Conservation (phyloP, 2,113 vertebrate genomes). For the Labeo catla region DNA sequence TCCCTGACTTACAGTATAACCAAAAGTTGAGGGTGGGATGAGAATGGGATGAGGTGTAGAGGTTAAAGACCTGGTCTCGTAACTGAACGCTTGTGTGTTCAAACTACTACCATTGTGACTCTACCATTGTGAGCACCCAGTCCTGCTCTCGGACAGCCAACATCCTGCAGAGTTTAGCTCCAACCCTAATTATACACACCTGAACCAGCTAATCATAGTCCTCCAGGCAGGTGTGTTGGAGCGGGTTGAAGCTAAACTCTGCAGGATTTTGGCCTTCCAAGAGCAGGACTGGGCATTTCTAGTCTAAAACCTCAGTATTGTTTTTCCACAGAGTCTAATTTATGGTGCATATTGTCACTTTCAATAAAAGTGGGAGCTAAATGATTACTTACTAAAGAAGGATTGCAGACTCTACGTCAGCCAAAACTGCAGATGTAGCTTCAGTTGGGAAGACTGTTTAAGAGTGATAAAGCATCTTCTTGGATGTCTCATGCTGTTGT, state of each 20-base stretch:
- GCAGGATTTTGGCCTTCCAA: not conserved
- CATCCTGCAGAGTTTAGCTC: not conserved
- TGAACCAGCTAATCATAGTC: not conserved
- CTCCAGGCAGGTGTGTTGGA: not conserved
- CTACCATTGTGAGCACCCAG: not conserved
- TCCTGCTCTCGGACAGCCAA: not conserved
- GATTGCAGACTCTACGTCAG: not conserved
- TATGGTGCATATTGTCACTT: not conserved
- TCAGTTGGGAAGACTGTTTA: not conserved
- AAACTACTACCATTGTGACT: not conserved
- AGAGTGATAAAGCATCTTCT: not conserved
- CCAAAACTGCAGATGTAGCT: slow-evolving; percentile 3
- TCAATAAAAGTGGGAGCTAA: not conserved
- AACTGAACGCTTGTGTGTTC: not conserved
- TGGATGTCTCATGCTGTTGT: slow-evolving; percentile 50
- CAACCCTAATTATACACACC: not conserved
- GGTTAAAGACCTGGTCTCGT: not conserved
- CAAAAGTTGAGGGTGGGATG: not conserved
- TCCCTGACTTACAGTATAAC: too few relatives aligned
- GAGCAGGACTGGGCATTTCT: not conserved
- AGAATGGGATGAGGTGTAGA: not conserved
- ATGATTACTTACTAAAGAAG: not conserved
- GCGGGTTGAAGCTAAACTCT: not conserved
- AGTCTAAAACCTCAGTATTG: not conserved
- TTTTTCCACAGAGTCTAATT: not conserved